phyloP scores from a whole-genome alignment of 2,888 invertebrate species.

The Synanthedon myopaeformis region DNA sequence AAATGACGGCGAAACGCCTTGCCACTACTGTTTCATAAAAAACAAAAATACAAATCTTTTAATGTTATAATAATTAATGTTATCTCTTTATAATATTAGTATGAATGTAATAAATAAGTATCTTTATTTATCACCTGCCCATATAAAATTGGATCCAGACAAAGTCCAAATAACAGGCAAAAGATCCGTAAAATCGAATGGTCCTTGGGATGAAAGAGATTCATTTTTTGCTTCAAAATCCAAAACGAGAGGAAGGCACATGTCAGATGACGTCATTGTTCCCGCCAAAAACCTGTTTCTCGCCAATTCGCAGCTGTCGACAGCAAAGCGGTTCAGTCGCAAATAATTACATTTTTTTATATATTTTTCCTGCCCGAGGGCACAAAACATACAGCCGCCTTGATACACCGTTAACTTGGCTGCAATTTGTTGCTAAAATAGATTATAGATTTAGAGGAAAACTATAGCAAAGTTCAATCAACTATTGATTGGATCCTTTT shows the following conservation, averaged over 20 bases:
- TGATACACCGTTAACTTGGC: conserved; percentile 53
- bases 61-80: no score
- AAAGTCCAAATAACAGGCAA: conserved; percentile 15
- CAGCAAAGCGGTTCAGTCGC: conserved; percentile 41
- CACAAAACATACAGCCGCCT: conserved; percentile 36
- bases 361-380: conserved; percentile 29
- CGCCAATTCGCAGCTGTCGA: conserved; percentile 67
- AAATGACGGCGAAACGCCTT: no score
- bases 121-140: conserved; percentile 13
- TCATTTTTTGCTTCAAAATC: conserved; percentile 28
- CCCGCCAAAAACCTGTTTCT: conserved; percentile 59
- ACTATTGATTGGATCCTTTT: no score
- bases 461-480: no score
- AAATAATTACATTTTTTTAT: conserved; percentile 36
- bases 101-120: neutral
- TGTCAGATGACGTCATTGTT: conserved; percentile 58
- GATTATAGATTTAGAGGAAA: no score
- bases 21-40: no score
- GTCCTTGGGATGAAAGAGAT: conserved; percentile 27
- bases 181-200: conserved; percentile 42
- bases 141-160: conserved; percentile 9
- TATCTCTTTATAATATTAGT: no score
- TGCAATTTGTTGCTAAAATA: conserved; percentile 4
- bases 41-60: no score
- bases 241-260: conserved; percentile 44